phyloP scores from a whole-genome alignment of 37 sponge, comb jelly and placozoan genomes.

The Ianthella basta region DNA sequence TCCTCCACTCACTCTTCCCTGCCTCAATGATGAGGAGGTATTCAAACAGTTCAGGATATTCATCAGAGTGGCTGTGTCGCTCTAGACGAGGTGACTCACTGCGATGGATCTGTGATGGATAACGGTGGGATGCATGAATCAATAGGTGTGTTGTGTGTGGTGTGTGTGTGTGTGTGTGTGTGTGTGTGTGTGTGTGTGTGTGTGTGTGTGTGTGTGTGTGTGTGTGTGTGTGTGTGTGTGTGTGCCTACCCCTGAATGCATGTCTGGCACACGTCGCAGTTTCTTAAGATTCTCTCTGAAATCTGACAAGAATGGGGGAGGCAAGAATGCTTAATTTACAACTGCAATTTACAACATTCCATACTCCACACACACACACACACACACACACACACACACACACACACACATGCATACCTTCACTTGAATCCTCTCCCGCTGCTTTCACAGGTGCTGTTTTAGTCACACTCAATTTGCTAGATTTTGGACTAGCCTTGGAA shows the following conservation, averaged over 20 bases:
- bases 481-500: too few relatives aligned
- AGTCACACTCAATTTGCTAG: too few relatives aligned
- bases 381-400: neutral
- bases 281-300: constrained; percentile 40
- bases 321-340: too few relatives aligned
- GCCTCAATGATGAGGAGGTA: constrained; percentile 79
- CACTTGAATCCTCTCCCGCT: too few relatives aligned
- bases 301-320: constrained; percentile 19
- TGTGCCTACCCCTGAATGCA: constrained; percentile 7
- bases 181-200: neutral
- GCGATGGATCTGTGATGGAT: neutral
- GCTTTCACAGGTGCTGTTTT: too few relatives aligned
- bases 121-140: neutral
- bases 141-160: neutral
- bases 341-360: neutral
- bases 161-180: constrained; percentile 13
- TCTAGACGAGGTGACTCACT: neutral
- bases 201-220: neutral
- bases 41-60: constrained; percentile 80
- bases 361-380: neutral
- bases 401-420: neutral
- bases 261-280: constrained; percentile 33
- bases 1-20: constrained; percentile 25
- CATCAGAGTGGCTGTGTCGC: constrained; percentile 44
- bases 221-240: neutral